A percentile compares a stretch with the other conserved stretches of the same genome.
Conservation (phyloP, 1,140 invertebrate genomes). For the Propsilocerus akamusi region DNA sequence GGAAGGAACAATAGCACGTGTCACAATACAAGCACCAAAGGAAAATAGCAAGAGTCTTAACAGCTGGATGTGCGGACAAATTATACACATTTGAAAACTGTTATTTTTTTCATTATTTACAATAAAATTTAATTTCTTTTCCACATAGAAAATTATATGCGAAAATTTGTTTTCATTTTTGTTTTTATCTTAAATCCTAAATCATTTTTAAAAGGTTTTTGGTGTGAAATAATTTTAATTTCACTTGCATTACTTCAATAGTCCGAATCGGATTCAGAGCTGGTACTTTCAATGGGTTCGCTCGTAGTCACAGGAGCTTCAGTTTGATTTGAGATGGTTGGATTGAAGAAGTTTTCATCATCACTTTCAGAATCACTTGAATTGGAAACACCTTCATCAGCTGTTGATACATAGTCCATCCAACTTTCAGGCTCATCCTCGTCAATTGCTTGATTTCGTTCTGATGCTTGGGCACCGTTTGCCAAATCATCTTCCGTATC, state of each 20-base stretch:
- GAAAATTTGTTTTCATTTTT: background rate
- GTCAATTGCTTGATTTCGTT: too few relatives aligned
- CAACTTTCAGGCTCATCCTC: too few relatives aligned
- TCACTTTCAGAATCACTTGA: background rate
- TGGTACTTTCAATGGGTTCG: background rate
- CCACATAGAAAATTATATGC: too few relatives aligned
- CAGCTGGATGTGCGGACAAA: background rate
- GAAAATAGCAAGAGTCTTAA: slow-evolving; percentile 7
- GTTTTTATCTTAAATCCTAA: background rate
- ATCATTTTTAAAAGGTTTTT: background rate
- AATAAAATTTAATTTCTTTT: too few relatives aligned
- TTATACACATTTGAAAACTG: background rate
- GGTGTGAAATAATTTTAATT: background rate
- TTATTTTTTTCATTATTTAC: too few relatives aligned
- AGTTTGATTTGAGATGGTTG: background rate
- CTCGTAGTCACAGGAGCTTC: too few relatives aligned
- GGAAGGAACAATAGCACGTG: slow-evolving; percentile 34
- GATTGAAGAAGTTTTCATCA: background rate
- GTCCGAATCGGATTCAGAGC: background rate
- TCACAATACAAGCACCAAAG: slow-evolving; percentile 19
- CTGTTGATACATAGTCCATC: too few relatives aligned
- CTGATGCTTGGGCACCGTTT: background rate
- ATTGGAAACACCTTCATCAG: too few relatives aligned
- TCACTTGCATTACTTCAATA: background rate
- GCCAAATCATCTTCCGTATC: too few relatives aligned